A percentile compares a stretch with the other conserved stretches of the same genome.
phyloP scores from a whole-genome alignment of 2,113 vertebrate genomes.

The Nanorana parkeri region DNA sequence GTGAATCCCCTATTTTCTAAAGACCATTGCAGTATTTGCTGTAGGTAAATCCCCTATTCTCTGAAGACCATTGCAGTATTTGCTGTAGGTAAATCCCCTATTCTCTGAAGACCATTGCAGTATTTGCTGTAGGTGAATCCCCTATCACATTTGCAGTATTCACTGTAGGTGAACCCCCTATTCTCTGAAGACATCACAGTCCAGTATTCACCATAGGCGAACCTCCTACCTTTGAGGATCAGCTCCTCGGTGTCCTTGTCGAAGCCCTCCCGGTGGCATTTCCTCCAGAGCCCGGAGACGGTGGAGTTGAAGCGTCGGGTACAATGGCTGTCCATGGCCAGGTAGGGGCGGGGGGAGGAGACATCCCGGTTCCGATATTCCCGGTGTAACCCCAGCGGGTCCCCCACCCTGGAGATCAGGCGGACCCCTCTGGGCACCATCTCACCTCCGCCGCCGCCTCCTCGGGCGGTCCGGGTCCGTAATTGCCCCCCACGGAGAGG shows the following conservation, averaged over 20 bases:
- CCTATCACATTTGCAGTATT: neutral
- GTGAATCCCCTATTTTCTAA: no score
- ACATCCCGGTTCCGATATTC: constrained; percentile 49
- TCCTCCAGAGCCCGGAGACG: constrained; percentile 86
- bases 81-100: no score
- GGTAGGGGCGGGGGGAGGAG: constrained; percentile 73
- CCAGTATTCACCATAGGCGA: no score
- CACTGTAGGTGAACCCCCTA: neutral
- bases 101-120: no score
- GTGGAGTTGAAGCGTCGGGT: constrained; percentile 89
- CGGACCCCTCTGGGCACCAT: constrained; percentile 16
- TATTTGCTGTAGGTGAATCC: neutral
- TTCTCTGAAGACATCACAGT: neutral
- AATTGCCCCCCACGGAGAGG: constrained; percentile 73
- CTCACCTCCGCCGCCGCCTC: neutral
- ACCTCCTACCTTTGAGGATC: constrained; percentile 80
- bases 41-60: no score
- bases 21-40: no score
- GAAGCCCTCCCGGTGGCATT: constrained; percentile 85
- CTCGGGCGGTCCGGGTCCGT: neutral
- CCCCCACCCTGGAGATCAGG: constrained; percentile 20
- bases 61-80: no score
- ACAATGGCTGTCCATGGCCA: constrained; percentile 84
- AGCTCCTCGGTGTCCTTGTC: constrained; percentile 89
- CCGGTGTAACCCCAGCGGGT: neutral